phyloP scores from a whole-genome alignment of 2,797 vertebrate genomes.

The Craterocephalus amniculus region DNA sequence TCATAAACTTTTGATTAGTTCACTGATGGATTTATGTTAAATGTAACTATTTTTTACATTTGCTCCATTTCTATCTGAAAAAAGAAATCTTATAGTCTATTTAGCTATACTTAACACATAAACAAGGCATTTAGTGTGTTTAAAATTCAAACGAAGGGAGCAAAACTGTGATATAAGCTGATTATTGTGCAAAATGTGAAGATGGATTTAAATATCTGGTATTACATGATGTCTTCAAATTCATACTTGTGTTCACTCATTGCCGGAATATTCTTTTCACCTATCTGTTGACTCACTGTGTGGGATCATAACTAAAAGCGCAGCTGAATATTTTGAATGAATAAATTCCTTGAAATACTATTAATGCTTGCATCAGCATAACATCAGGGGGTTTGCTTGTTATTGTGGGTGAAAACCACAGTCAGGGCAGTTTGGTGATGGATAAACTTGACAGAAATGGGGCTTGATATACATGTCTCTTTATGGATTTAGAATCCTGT shows the following conservation, averaged over 20 bases:
- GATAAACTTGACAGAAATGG: slow-evolving; percentile 27
- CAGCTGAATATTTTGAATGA: background rate
- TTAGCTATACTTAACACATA: slow-evolving; percentile 14
- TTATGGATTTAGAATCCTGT: slow-evolving; percentile 64
- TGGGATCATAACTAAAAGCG: background rate
- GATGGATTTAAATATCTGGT: background rate
- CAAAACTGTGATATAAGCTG: slow-evolving; percentile 6
- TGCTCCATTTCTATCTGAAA: no score
- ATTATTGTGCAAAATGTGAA: background rate
- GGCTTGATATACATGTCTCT: slow-evolving; percentile 46
- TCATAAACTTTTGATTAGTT: background rate
- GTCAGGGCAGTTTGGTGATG: slow-evolving; percentile 33
- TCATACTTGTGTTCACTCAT: background rate
- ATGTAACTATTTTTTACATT: background rate
- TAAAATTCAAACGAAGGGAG: background rate
- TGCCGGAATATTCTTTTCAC: background rate
- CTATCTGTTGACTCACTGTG: background rate
- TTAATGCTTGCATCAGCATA: background rate
- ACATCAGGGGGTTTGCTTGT: slow-evolving; percentile 8
- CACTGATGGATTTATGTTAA: background rate
- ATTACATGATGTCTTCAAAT: background rate
- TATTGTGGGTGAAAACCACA: slow-evolving; percentile 6
- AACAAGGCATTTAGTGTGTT: slow-evolving; percentile 9
- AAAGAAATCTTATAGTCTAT: background rate
- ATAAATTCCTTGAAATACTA: background rate